Base-by-base conservation (phyloP, 2,113 vertebrate genomes). In the Colossoma macropomum region DNA sequence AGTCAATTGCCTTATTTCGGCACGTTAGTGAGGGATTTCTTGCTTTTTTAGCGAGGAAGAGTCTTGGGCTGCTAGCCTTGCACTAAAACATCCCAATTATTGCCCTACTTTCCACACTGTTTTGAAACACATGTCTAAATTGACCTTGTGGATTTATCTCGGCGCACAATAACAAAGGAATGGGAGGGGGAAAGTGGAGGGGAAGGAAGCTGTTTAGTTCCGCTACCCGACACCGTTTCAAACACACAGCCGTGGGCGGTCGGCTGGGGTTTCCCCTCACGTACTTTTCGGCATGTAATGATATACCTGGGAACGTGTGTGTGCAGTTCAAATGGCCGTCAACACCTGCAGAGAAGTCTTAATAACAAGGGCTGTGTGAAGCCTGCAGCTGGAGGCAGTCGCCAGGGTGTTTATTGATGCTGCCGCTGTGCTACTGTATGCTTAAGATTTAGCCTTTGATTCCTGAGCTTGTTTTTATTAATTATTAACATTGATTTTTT, bases 271-370 rank as follows among this genome's bases (percentile, higher is more conserved):
- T 84, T 77, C 75, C 60, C 70, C 80, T 1, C 78, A 68, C 38
- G 78, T 62, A 72, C 66, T 8, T 21, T 85, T 68, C 52, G 65
- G 74, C 88, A 11, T 89, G 87, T 92, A 92, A 92, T 89, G 85
- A 90, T 89, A 87, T 27, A 21, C 81, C 68, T n/a, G 21, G 25
- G 12, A 13, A 15, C 1, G 48, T 25, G n/a, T 15, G 69, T 66
- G 60, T 82, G 62, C 48, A 21, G 52, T 41, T 71, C 54, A 41
- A 70, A 71, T 28, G 52, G 32, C 50, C 19, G 2, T 65, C 66
- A 70, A 79, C 50, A 79, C 54, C 78, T 60, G 78, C 68, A 16
- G 52, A 30, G 66, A 45, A 60, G 66, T 72, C 78, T 80, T 25
- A 30, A 66, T 68, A 72, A 72, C n/a, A 48, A 78, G 50, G 38